Percentiles rank a stretch among this genome's conserved stretches.
Evolutionary conservation across 2,113 vertebrate species (phyloP).

Genomic region (Chlorodrepanis virens): DNA sequence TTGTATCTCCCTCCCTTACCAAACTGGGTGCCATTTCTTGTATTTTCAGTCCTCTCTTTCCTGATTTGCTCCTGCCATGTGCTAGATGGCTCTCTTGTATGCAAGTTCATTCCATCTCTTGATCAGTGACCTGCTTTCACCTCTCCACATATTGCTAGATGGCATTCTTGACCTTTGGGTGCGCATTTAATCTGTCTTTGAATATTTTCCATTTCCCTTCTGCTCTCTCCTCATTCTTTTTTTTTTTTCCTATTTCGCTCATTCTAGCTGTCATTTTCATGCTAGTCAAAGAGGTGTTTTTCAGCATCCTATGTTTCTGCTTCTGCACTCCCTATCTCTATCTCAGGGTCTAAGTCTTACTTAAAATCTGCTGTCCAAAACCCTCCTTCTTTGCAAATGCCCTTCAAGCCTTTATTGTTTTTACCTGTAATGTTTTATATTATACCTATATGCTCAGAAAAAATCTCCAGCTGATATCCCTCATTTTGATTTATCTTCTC

Average conservation of each 20-base stretch:
- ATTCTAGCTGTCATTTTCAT: neutral
- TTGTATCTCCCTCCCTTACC: neutral
- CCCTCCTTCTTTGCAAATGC: neutral
- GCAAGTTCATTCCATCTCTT: neutral
- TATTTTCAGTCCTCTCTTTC: neutral
- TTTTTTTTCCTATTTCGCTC: neutral
- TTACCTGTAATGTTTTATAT: neutral
- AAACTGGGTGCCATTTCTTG: neutral
- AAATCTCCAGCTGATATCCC: neutral
- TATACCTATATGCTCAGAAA: neutral
- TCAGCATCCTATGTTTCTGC: neutral
- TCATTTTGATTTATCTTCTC: neutral
- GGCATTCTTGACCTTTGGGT: conserved; percentile 20
- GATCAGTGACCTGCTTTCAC: neutral
- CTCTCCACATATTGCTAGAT: neutral
- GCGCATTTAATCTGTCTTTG: conserved; percentile 18
- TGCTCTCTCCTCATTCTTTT: neutral
- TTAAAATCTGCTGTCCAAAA: neutral
- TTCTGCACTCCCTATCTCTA: neutral
- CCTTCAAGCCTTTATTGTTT: neutral
- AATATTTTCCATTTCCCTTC: conserved; percentile 29
- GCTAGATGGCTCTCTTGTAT: neutral
- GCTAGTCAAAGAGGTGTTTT: neutral
- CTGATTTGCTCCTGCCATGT: neutral
- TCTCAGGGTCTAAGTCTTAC: neutral